Evolutionary conservation across 1,140 invertebrate genomes (phyloP).

Genomic region (Parapsyche elsis): DNA sequence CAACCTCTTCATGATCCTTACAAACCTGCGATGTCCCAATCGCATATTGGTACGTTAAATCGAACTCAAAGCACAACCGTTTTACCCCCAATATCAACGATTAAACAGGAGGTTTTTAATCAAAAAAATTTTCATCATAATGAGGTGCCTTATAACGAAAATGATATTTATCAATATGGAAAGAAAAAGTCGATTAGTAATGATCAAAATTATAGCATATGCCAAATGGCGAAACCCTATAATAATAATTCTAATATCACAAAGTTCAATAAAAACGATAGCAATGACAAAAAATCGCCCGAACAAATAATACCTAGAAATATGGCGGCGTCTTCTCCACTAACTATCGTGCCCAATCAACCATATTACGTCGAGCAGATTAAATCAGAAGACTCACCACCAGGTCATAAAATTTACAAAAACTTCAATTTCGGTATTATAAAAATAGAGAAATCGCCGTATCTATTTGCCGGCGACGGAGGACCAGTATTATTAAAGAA

Average conservation of each 20-base stretch:
- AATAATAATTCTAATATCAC: background rate
- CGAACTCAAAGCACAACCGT: conserved; percentile 59
- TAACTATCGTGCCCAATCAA: conserved; percentile 57
- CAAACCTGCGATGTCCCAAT: conserved; percentile 15
- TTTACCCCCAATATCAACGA: conserved; percentile 67
- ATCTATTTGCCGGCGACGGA: conserved; percentile 74
- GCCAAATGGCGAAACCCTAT: conserved; percentile 23
- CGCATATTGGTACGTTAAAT: background rate
- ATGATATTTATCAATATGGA: conserved; percentile 40
- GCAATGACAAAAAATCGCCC: conserved; percentile 19
- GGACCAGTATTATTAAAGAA: conserved; percentile 71
- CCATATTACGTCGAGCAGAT: conserved; percentile 68
- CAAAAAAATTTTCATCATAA: conserved; percentile 48
- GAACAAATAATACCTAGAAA: conserved; percentile 59
- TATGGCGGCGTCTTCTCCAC: conserved; percentile 47
- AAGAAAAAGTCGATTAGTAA: conserved; percentile 32
- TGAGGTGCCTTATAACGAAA: conserved; percentile 45
- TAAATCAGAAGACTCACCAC: conserved; percentile 67
- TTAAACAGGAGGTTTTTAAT: conserved; percentile 64
- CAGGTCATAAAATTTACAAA: conserved; percentile 67
- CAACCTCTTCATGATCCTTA: conserved; percentile 30
- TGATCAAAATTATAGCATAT: conserved; percentile 32
- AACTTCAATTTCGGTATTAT: conserved; percentile 62
- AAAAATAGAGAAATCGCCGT: conserved; percentile 62
- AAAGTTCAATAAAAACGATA: conserved; percentile 29